Conservation (phyloP, 2,113 vertebrate species). For the Cochlearius cochlearius region DNA sequence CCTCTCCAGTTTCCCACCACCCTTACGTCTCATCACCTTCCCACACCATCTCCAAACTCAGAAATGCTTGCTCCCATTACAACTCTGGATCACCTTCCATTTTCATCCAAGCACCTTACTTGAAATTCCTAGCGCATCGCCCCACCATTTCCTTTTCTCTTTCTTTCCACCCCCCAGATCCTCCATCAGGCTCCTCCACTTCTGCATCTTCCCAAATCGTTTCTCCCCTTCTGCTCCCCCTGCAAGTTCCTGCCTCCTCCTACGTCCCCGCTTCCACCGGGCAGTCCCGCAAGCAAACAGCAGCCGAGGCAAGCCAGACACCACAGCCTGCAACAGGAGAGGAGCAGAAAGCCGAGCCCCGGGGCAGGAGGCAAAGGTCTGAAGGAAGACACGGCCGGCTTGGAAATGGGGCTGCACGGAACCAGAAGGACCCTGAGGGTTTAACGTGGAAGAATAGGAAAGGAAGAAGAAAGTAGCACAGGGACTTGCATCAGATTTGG, state of each 20-base stretch:
- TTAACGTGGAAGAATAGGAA: background rate
- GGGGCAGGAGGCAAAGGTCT: background rate
- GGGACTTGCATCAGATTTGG: background rate
- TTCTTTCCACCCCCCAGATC: background rate
- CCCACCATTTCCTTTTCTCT: background rate
- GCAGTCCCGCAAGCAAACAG: background rate
- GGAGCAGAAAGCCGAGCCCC: background rate
- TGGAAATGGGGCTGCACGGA: background rate
- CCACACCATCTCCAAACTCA: background rate
- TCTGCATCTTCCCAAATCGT: background rate
- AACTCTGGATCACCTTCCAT: background rate
- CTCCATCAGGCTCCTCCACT: background rate
- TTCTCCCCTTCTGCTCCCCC: background rate
- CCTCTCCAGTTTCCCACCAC: background rate
- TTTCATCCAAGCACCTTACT: accelerated
- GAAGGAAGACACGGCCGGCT: accelerated
- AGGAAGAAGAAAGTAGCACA: background rate
- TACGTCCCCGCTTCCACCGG: background rate
- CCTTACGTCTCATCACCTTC: background rate
- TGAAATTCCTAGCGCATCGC: background rate
- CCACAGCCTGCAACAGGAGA: background rate
- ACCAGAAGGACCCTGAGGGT: background rate
- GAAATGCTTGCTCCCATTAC: background rate
- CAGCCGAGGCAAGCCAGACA: background rate
- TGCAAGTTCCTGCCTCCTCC: background rate